Conservation (phyloP, 2,888 invertebrate species). For the Lepidonotus clava region DNA sequence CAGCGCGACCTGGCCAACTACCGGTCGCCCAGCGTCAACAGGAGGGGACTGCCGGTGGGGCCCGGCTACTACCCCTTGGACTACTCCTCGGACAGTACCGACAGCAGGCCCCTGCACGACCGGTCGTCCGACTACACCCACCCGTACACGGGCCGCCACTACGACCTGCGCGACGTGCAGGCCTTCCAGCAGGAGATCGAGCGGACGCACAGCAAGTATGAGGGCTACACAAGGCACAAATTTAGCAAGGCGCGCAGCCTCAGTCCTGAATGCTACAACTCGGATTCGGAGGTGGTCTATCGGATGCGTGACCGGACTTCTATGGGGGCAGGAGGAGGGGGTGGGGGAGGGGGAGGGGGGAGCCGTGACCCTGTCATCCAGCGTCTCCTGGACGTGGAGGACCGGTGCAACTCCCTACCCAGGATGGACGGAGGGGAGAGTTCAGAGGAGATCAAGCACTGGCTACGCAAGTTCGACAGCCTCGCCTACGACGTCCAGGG, state of each 20-base stretch:
- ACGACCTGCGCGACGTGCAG: constrained; percentile 56
- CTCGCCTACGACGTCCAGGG: constrained; percentile 81
- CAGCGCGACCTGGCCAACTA: constrained; percentile 43
- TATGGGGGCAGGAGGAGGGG: neutral
- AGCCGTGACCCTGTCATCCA: constrained; percentile 31
- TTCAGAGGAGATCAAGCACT: constrained; percentile 74
- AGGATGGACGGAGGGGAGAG: constrained; percentile 69
- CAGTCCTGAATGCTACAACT: constrained; percentile 85
- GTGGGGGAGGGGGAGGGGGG: neutral
- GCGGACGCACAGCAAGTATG: constrained; percentile 59
- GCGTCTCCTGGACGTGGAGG: constrained; percentile 62
- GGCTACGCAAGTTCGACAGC: constrained; percentile 79
- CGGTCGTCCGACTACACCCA: neutral
- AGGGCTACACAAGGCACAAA: constrained; percentile 45
- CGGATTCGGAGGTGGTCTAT: constrained; percentile 90
- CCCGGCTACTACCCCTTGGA: constrained; percentile 57
- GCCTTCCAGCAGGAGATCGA: constrained; percentile 64
- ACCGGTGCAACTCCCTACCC: constrained; percentile 80
- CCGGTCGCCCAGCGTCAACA: constrained; percentile 53
- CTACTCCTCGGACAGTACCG: constrained; percentile 65
- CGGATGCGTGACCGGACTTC: constrained; percentile 47
- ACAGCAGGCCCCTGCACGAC: constrained; percentile 46
- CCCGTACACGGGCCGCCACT: constrained; percentile 35
- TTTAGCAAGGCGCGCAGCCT: constrained; percentile 49
- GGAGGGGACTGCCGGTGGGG: constrained; percentile 36